phyloP scores from a whole-genome alignment of 2,113 vertebrate species.

The Dasyurus viverrinus region DNA sequence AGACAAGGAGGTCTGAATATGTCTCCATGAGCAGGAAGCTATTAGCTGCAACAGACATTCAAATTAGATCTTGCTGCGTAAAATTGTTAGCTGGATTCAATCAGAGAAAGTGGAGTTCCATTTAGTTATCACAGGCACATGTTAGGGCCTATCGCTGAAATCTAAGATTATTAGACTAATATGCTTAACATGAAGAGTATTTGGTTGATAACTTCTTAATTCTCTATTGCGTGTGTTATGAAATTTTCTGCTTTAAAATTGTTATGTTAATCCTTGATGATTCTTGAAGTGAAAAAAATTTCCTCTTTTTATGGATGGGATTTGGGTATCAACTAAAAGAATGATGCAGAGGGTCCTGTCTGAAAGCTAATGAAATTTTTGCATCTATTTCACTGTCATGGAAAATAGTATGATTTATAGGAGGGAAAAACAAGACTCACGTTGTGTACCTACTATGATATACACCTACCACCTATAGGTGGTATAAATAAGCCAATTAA shows the following conservation, averaged over 20 bases:
- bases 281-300: not conserved
- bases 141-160: slow-evolving; percentile 53
- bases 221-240: not conserved
- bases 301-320: not conserved
- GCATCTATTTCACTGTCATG: not conserved
- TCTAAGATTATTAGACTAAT: not conserved
- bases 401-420: not conserved
- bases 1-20: slow-evolving; percentile 58
- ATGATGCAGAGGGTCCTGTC: not conserved
- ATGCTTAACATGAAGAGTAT: not conserved
- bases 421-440: not conserved
- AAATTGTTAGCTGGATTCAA: slow-evolving; percentile 71
- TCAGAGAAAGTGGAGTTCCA: slow-evolving; percentile 63
- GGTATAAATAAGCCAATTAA: not conserved
- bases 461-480: not conserved
- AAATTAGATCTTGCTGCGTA: slow-evolving; percentile 60
- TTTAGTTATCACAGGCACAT: slow-evolving; percentile 72
- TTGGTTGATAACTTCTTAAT: not conserved
- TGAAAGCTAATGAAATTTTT: not conserved
- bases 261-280: not conserved
- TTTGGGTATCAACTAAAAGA: not conserved
- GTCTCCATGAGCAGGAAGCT: slow-evolving; percentile 53
- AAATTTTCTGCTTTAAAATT: not conserved
- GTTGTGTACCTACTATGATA: not conserved
- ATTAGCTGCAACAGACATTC: slow-evolving; percentile 64